phyloP scores from a whole-genome alignment of 2,113 vertebrate species.

The Nansenia antarctica region DNA sequence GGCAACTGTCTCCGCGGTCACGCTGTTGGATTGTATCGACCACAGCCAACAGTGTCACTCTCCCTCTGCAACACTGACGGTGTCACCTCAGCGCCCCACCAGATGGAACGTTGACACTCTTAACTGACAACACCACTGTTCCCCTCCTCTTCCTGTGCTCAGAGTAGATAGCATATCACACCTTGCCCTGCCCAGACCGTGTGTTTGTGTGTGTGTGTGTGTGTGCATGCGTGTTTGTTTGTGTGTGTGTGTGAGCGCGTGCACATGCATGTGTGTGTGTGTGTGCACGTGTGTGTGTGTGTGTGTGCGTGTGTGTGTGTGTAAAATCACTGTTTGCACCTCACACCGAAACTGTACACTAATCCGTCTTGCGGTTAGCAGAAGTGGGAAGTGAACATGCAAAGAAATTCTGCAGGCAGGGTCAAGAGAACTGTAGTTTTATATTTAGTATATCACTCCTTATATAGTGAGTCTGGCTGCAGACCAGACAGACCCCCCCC shows the following conservation, averaged over 20 bases:
- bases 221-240: slow-evolving; percentile 11
- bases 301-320: background rate
- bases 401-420: too few relatives aligned
- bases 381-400: background rate
- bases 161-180: slow-evolving; percentile 40
- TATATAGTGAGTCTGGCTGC: background rate
- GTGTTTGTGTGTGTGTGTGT: background rate
- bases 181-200: background rate
- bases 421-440: too few relatives aligned
- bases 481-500: too few relatives aligned
- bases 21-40: too few relatives aligned
- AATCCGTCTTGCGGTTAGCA: background rate
- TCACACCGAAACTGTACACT: background rate
- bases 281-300: slow-evolving; percentile 12
- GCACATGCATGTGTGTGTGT: background rate
- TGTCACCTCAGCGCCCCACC: slow-evolving; percentile 24
- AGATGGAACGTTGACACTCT: background rate
- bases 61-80: slow-evolving; percentile 28
- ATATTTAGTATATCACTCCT: background rate
- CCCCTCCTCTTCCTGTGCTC: slow-evolving; percentile 40
- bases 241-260: background rate
- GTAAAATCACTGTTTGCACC: background rate
- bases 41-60: slow-evolving; percentile 33
- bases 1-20: too few relatives aligned
- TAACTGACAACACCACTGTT: background rate